Evolutionary conservation across 1,140 invertebrate genomes (phyloP), one percentile per base, ranked within the genome.

Genomic region (Trypoxylus dichotomus): DNA sequence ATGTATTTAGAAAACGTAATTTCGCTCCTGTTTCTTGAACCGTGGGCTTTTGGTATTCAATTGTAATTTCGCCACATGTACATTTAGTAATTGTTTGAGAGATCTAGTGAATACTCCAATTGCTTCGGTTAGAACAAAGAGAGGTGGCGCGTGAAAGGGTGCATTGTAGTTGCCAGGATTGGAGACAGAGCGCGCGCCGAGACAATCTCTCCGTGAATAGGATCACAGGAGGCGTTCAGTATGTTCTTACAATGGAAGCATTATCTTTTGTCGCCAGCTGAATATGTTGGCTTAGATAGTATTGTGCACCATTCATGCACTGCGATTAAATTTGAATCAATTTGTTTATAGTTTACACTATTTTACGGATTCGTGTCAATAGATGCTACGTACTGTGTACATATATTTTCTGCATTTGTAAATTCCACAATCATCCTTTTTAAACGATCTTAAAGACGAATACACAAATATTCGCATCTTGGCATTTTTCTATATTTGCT

Each of bases 211-310:
- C 80, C 77, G 75, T 85, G 83, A 86, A 86, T 86, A 81, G 84
- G 83, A 85, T 84, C 84, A 85, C 82, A 85, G 85, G 84, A 85
- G 85, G 84, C 83, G 82, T 82, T 82, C 84, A 84, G 80, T 85
- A 82, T 83, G 83, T 84, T 82, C 80, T 83, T 81, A 86, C 84
- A 85, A 86, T 86, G 80, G 81, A 74, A 77, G 84, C 84, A 86
- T 86, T 86, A 86, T 86, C 85, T 85, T 85, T 85, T 85, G 85
- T 85, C 85, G 85, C 83, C 85, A 85, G 82, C 79, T 84, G 85
- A 86, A 84, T 85, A 83, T 85, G 85, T 85, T 83, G 82, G 81
- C 81, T 84, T 84, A 84, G 85, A 85, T 85, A 83, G 83, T 82
- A 84, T 85, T 84, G 82, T 85, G 75, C 78, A 76, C 27, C 76